These are phyloP conservation scores for Carpatolechia fugitivella DNA, from an alignment of 2,888 invertebrate species.

Conservation along the genomic window DNA sequence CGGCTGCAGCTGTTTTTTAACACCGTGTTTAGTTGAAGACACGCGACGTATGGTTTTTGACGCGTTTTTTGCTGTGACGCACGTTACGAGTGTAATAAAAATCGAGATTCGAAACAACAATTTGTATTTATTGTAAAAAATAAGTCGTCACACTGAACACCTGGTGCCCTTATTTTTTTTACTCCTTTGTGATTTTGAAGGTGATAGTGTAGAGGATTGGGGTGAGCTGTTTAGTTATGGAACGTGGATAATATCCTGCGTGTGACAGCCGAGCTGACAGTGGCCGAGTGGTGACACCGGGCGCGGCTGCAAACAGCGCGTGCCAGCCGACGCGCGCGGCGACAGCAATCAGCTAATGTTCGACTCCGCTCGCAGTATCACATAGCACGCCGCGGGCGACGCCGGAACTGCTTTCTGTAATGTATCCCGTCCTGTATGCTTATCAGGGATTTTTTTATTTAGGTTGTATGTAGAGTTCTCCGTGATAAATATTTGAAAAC, in stretches of 20 bases:
- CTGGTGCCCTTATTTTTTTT: slow-evolving; percentile 10
- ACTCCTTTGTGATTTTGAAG: slow-evolving; percentile 9
- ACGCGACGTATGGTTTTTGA: slow-evolving; percentile 51
- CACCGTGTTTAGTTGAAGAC: slow-evolving; percentile 43
- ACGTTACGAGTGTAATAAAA: slow-evolving; percentile 18
- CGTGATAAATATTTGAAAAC: too few relatives aligned
- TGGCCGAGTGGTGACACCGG: background rate
- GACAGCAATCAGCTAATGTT: slow-evolving; percentile 41
- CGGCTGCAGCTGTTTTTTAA: slow-evolving; percentile 66
- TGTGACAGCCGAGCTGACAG: slow-evolving; percentile 2
- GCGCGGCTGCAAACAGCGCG: slow-evolving; percentile 18
- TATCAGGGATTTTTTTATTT: background rate
- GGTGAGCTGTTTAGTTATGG: background rate
- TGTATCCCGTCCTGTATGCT: background rate
- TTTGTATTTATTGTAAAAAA: slow-evolving; percentile 10
- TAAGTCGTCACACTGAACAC: background rate
- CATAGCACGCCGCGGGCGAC: slow-evolving; percentile 2
- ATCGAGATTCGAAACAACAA: slow-evolving; percentile 11
- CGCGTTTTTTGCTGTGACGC: slow-evolving; percentile 44
- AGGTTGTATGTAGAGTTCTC: background rate
- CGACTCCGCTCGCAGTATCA: slow-evolving; percentile 18
- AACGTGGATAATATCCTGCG: slow-evolving; percentile 12
- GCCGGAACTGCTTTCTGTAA: slow-evolving; percentile 18
- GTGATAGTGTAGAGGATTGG: background rate
- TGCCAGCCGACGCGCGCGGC: background rate